A percentile compares a stretch with the other conserved stretches of the same genome.
Conservation (phyloP, 2,797 vertebrate species). For the Enteromius argenteus region DNA sequence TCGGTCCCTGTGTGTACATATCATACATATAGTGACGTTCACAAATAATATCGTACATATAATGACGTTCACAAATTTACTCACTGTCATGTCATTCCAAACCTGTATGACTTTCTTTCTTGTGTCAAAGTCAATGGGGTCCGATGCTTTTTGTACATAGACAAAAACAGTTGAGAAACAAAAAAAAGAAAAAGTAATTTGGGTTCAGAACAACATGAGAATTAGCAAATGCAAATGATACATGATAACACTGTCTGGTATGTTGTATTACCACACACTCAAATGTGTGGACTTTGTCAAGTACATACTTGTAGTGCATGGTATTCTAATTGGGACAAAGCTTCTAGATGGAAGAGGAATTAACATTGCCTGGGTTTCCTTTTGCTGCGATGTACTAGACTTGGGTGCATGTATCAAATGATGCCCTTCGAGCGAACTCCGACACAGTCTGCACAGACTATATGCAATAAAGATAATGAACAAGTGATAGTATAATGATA, state of each 20-base stretch:
- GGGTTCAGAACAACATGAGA: background rate
- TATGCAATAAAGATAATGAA: constrained; percentile 55
- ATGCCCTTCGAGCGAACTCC: constrained; percentile 12
- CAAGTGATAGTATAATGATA: constrained; percentile 44
- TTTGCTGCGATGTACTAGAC: constrained; percentile 66
- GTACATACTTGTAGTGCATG: background rate
- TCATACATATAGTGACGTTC: background rate
- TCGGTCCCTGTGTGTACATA: background rate
- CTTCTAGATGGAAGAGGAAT: constrained; percentile 76
- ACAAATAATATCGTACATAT: background rate
- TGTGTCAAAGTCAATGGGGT: background rate
- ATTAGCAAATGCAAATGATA: background rate
- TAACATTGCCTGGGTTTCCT: constrained; percentile 73
- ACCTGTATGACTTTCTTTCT: background rate
- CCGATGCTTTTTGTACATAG: background rate
- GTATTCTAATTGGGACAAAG: background rate
- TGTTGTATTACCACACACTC: background rate
- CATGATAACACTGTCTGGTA: background rate
- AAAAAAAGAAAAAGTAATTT: background rate
- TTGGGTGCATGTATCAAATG: constrained; percentile 45
- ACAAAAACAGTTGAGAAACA: background rate
- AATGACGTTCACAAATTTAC: background rate
- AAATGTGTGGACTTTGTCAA: background rate
- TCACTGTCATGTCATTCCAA: background rate
- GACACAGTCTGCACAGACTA: constrained; percentile 8